These are phyloP conservation scores for Spicauda simplicius DNA, from an alignment of 2,888 invertebrate species.

Conservation along the genomic window DNA sequence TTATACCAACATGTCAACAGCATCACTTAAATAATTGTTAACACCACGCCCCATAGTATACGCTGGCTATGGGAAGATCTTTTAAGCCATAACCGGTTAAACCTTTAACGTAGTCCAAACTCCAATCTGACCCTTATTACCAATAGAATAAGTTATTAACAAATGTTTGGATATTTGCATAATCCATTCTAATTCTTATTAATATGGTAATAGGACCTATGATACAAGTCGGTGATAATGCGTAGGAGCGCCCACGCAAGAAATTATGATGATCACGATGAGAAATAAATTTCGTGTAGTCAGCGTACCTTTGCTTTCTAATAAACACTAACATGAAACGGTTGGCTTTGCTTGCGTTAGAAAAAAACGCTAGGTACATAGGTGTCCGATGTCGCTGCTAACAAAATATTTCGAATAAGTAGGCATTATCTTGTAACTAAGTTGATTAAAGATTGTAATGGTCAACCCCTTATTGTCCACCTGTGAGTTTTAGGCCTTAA, in stretches of 20 bases:
- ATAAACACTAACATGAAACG: conserved; percentile 23
- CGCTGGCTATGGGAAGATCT: too few relatives aligned
- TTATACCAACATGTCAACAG: too few relatives aligned
- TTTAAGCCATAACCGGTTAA: too few relatives aligned
- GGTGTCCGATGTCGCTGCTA: not conserved
- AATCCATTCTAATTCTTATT: conserved; percentile 38
- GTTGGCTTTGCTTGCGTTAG: conserved; percentile 24
- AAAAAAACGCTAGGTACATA: too few relatives aligned
- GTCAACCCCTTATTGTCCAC: too few relatives aligned
- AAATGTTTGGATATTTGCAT: conserved; percentile 20
- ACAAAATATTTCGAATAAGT: not conserved
- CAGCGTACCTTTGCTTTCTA: conserved; percentile 42
- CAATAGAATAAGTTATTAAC: conserved; percentile 7
- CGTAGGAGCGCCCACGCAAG: conserved; percentile 52
- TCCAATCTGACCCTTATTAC: conserved; percentile 2
- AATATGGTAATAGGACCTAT: conserved; percentile 10
- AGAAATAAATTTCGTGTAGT: conserved; percentile 48
- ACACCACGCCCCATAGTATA: too few relatives aligned
- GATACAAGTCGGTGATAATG: not conserved
- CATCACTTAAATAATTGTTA: too few relatives aligned
- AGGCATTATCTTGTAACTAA: too few relatives aligned
- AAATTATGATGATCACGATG: conserved; percentile 50
- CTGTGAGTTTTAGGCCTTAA: too few relatives aligned
- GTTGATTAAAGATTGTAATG: too few relatives aligned
- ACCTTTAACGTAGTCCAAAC: too few relatives aligned